phyloP scores from a whole-genome alignment of 92 coral and sea anemone genomes.

The Epizoanthus rinbou region DNA sequence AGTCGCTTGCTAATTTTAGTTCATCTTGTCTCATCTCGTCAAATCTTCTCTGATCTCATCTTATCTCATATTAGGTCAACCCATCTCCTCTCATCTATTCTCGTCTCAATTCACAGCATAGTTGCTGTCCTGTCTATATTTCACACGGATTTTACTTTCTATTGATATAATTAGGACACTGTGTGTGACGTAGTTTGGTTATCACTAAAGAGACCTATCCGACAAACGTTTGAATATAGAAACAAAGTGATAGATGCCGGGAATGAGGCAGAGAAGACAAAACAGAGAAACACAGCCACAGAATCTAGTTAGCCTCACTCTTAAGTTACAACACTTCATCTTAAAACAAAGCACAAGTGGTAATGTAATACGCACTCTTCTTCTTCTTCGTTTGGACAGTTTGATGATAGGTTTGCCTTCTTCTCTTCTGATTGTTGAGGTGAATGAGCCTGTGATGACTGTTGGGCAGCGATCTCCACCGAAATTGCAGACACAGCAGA shows the following conservation, averaged over 20 bases:
- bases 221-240: neutral
- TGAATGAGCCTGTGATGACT: neutral
- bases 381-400: neutral
- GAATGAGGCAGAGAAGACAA: neutral
- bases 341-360: neutral
- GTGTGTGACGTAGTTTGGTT: conserved; percentile 3
- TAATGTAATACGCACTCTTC: neutral
- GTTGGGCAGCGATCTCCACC: conserved; percentile 39
- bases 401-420: neutral
- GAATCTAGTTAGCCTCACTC: neutral
- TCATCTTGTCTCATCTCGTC: neutral
- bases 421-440: neutral
- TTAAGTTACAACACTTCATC: neutral
- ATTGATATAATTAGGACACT: conserved; percentile 16
- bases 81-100: neutral
- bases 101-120: neutral
- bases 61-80: neutral
- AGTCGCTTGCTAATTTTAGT: too few species aligned
- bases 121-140: neutral
- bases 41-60: neutral
- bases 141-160: too few species aligned
- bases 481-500: conserved; percentile 43
- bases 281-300: neutral
- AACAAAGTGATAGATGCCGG: neutral
- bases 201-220: neutral